phyloP scores from a whole-genome alignment of 2,113 vertebrate genomes.

The Barbus barbus region DNA sequence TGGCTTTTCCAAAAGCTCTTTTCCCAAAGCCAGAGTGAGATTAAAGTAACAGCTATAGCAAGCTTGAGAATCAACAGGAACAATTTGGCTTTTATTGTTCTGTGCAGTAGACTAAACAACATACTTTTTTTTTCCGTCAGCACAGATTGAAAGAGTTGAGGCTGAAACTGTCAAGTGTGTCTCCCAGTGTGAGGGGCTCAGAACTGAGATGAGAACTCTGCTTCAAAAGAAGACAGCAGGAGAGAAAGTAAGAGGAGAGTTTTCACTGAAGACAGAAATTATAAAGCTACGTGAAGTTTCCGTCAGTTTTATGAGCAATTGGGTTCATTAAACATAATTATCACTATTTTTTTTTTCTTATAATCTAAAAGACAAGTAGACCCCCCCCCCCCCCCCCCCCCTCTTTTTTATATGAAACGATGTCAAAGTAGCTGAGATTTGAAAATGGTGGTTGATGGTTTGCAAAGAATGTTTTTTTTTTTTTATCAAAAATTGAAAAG shows the following conservation, averaged over 20 bases:
- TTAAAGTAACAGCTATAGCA: neutral
- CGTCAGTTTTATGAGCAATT: slow-evolving; percentile 4
- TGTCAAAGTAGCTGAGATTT: neutral
- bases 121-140: too few relatives aligned
- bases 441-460: too few relatives aligned
- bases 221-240: slow-evolving; percentile 30
- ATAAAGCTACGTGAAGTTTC: neutral
- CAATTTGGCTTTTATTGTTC: slow-evolving; percentile 3
- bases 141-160: neutral
- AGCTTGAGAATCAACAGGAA: neutral
- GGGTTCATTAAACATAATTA: slow-evolving; percentile 26
- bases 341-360: neutral
- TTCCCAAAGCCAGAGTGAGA: neutral
- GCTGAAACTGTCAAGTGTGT: slow-evolving; percentile 9
- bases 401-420: too few relatives aligned
- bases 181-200: slow-evolving; percentile 1
- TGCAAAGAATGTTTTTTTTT: too few relatives aligned
- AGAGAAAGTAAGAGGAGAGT: neutral
- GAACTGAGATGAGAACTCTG: slow-evolving; percentile 7
- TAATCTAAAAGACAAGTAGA: neutral
- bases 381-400: too few relatives aligned
- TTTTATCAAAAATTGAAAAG: too few relatives aligned
- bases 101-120: slow-evolving; percentile 9
- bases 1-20: neutral
- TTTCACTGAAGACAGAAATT: slow-evolving; percentile 9